phyloP scores from a whole-genome alignment of 2,888 invertebrate species.

The Leucoma salicis region DNA sequence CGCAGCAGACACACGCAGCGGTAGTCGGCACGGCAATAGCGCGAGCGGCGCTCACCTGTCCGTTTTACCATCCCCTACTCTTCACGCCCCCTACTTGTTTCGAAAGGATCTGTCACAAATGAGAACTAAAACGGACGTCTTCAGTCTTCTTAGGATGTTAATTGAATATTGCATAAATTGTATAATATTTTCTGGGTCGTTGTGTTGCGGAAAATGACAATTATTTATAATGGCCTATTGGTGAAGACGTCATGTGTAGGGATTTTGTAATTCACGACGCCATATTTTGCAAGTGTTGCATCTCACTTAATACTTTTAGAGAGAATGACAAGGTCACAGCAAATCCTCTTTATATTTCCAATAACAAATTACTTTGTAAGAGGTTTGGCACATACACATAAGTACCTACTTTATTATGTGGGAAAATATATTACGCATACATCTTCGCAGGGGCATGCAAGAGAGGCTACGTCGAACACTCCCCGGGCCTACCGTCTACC shows the following conservation, averaged over 20 bases:
- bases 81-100: slow-evolving; percentile 68
- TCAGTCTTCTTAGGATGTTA: slow-evolving; percentile 40
- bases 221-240: background rate
- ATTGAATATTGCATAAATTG: slow-evolving; percentile 62
- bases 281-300: slow-evolving; percentile 5
- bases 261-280: background rate
- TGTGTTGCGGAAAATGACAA: slow-evolving; percentile 19
- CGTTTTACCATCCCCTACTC: slow-evolving; percentile 79
- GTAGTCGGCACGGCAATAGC: slow-evolving; percentile 61
- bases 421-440: too few relatives aligned
- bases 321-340: slow-evolving; percentile 18
- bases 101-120: slow-evolving; percentile 68
- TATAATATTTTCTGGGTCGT: slow-evolving; percentile 37
- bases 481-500: too few relatives aligned
- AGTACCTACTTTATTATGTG: too few relatives aligned
- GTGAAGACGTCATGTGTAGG: background rate
- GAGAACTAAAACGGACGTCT: slow-evolving; percentile 43
- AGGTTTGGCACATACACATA: too few relatives aligned
- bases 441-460: too few relatives aligned
- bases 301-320: slow-evolving; percentile 3
- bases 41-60: slow-evolving; percentile 57
- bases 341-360: too few relatives aligned
- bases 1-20: slow-evolving; percentile 59
- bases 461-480: too few relatives aligned
- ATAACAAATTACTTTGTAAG: too few relatives aligned